phyloP scores from a whole-genome alignment of 2,888 invertebrate genomes.

The Caenorhabditis parvicauda region DNA sequence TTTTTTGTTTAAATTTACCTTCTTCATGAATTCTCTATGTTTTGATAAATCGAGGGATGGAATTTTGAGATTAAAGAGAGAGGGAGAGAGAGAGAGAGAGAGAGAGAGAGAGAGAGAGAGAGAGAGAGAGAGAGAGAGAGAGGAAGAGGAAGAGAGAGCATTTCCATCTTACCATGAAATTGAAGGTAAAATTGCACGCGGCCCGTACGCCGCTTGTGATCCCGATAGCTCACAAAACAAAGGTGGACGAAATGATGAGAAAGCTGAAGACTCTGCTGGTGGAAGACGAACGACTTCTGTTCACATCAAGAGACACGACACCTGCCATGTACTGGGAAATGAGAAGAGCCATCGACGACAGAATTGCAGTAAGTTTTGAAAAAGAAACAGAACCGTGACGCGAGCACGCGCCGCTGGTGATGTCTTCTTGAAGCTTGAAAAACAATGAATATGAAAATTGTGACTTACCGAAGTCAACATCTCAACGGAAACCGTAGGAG shows the following conservation, averaged over 20 bases:
- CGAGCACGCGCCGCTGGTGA: too few relatives aligned
- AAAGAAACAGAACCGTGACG: too few relatives aligned
- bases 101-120: neutral
- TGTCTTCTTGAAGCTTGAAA: too few relatives aligned
- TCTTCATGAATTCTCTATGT: too few relatives aligned
- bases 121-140: neutral
- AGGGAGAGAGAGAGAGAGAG: neutral
- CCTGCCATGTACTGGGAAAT: slow-evolving; percentile 18
- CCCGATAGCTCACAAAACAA: slow-evolving; percentile 22
- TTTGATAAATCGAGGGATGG: too few relatives aligned
- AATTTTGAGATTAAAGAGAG: too few relatives aligned
- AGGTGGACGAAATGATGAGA: slow-evolving; percentile 16
- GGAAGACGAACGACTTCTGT: slow-evolving; percentile 19
- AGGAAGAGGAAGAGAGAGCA: neutral
- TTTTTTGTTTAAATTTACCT: too few relatives aligned
- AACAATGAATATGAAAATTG: too few relatives aligned
- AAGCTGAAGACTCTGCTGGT: slow-evolving; percentile 14
- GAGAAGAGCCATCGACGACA: slow-evolving; percentile 14
- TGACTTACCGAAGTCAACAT: too few relatives aligned
- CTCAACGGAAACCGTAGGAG: too few relatives aligned
- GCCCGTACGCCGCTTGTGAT: slow-evolving; percentile 24
- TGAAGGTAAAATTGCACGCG: slow-evolving; percentile 22
- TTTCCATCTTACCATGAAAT: neutral
- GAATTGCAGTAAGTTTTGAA: slow-evolving; percentile 7
- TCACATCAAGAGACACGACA: slow-evolving; percentile 15